Evolutionary conservation across 2,888 invertebrate species (phyloP), one percentile per base, ranked within the genome.

Genomic region (Atherix ibis): DNA sequence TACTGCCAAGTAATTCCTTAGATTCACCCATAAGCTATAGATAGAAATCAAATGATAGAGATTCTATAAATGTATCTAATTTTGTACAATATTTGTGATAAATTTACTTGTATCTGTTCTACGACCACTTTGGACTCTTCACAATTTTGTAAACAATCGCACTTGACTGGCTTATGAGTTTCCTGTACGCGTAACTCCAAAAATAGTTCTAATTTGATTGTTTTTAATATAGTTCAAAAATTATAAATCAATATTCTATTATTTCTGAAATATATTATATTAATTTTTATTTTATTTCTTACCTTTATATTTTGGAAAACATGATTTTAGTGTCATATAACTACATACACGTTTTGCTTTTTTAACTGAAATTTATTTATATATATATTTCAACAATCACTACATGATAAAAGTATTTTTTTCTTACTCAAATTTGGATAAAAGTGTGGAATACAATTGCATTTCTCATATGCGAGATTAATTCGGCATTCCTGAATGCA

Each of bases 401-500:
- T 22, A 9, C 6, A 22, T 22, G 9, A 12, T 8, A 8, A 10
- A 10, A 15, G 25, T 17, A 17, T 10, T 3, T 15, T 37, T 4
- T 31, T 41, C 47, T 45, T 41, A 55, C 58, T 46, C 31, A 46
- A 46, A 42, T 60, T 62, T 2, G 59, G 57, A 46, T 61, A 62
- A 39, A 62, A 62, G 40, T 62, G 61, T 3, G 61, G 62, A 41
- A 62, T 60, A 26, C 61, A 62, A 40, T 52, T 50, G 34, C 62
- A 62, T 9, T 47, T 40, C 19, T 45, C 43, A 18, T 47, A 52
- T 1, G 56, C 58, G 35, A 58, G 40, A 35, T 58, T 51, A 1
- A 62, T 42, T 4, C 61, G 54, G 32, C 60, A 62, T 36, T 62
- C 58, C 32, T 62, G 60, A 5, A 45, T 36, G 27, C 61, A 62